Evolutionary conservation across 2,113 vertebrate genomes (phyloP).

Genomic region (Chloropsis cyanopogon): DNA sequence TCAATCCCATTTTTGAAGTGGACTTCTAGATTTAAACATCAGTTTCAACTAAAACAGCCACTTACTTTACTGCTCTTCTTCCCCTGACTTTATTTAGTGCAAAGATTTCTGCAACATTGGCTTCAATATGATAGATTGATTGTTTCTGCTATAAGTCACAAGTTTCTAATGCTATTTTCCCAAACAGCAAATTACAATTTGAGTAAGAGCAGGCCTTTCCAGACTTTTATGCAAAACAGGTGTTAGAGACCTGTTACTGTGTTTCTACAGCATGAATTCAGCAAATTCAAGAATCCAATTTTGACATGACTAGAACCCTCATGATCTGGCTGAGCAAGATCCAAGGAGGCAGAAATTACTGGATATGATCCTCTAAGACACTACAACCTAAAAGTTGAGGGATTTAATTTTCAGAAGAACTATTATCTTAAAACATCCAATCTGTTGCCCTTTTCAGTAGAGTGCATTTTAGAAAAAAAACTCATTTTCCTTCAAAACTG

Average conservation of each 20-base stretch:
- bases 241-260: constrained; percentile 25
- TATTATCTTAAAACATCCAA: background rate
- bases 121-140: background rate
- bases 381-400: background rate
- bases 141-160: background rate
- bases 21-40: background rate
- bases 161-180: background rate
- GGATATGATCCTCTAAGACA: background rate
- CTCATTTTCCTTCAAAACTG: background rate
- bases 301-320: background rate
- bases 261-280: constrained; percentile 9
- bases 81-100: background rate
- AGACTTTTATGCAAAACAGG: constrained; percentile 51
- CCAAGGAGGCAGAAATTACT: background rate
- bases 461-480: background rate
- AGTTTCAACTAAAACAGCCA: background rate
- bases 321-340: background rate
- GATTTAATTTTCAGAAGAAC: background rate
- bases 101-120: background rate
- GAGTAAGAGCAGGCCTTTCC: background rate
- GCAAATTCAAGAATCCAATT: constrained; percentile 2
- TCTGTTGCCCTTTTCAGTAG: background rate
- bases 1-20: background rate
- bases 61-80: background rate
- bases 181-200: background rate